phyloP scores from a whole-genome alignment of 2,113 vertebrate genomes.

The Epinephelus cyanopodus region DNA sequence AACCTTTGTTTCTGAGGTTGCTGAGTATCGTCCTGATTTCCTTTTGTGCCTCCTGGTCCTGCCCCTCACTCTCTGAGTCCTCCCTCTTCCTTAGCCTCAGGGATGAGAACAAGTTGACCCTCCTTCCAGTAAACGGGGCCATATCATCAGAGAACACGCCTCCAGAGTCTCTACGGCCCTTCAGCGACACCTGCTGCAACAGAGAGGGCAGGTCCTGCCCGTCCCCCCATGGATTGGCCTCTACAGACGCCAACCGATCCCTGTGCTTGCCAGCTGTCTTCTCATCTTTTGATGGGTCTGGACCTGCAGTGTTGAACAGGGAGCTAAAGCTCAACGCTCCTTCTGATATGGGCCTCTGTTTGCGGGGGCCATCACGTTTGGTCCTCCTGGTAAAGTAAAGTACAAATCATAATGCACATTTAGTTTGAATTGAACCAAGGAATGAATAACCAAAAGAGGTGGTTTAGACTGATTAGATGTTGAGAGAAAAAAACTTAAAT shows the following conservation, averaged over 20 bases:
- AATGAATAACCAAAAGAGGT: not conserved
- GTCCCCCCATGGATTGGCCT: constrained; percentile 44
- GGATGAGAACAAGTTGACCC: constrained; percentile 82
- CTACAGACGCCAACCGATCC: not conserved
- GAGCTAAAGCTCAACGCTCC: constrained; percentile 69
- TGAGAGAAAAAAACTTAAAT: not conserved
- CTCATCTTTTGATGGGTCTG: constrained; percentile 13
- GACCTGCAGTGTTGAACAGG: not conserved
- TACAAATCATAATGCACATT: not conserved
- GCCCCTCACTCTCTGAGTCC: constrained; percentile 1
- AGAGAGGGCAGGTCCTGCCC: constrained; percentile 77
- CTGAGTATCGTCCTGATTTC: constrained; percentile 79
- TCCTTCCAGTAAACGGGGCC: constrained; percentile 57
- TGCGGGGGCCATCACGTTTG: constrained; percentile 39
- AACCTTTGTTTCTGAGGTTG: constrained; percentile 82
- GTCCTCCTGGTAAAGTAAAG: constrained; percentile 56
- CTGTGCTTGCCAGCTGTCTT: not conserved
- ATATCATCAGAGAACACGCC: constrained; percentile 64
- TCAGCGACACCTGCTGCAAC: constrained; percentile 78
- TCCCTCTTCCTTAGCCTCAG: constrained; percentile 79
- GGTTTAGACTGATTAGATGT: not conserved
- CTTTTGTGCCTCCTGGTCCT: constrained; percentile 63
- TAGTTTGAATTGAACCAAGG: not conserved
- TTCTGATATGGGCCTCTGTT: constrained; percentile 76
- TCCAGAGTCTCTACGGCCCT: constrained; percentile 44